These are phyloP conservation scores for Actias luna DNA, from an alignment of 2,888 invertebrate genomes.

Conservation along the genomic window DNA sequence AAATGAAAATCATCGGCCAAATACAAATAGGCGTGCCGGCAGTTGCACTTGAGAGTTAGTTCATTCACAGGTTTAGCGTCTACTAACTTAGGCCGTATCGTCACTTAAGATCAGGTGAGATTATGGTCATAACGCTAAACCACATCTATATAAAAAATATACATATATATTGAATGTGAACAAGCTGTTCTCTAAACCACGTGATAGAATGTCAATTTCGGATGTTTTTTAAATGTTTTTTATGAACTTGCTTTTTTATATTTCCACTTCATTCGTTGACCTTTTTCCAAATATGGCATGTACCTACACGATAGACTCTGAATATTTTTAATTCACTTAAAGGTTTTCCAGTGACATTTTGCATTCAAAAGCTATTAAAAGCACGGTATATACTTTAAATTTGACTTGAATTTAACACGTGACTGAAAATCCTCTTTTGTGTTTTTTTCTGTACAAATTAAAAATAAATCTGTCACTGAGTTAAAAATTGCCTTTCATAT, in stretches of 20 bases:
- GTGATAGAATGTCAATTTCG: background rate
- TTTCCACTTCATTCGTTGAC: background rate
- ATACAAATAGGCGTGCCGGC: too few relatives aligned
- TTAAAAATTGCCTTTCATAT: too few relatives aligned
- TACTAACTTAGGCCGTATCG: too few relatives aligned
- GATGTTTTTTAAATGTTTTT: background rate
- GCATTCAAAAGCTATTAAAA: background rate
- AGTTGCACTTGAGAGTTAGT: too few relatives aligned
- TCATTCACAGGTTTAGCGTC: too few relatives aligned
- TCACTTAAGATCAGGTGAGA: too few relatives aligned
- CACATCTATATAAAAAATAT: too few relatives aligned
- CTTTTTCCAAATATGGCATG: background rate
- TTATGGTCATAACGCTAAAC: too few relatives aligned
- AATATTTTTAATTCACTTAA: background rate
- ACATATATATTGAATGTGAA: too few relatives aligned
- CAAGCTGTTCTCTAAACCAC: background rate
- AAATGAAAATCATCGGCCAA: too few relatives aligned
- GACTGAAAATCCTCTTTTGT: background rate
- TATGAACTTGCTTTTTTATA: background rate
- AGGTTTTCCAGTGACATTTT: background rate
- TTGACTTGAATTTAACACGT: background rate
- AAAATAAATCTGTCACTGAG: background rate
- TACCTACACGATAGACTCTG: background rate
- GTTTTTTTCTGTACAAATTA: too few relatives aligned
- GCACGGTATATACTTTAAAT: background rate